Evolutionary conservation across 2,888 invertebrate genomes (phyloP).

Genomic region (Drosophila setosimentum): DNA sequence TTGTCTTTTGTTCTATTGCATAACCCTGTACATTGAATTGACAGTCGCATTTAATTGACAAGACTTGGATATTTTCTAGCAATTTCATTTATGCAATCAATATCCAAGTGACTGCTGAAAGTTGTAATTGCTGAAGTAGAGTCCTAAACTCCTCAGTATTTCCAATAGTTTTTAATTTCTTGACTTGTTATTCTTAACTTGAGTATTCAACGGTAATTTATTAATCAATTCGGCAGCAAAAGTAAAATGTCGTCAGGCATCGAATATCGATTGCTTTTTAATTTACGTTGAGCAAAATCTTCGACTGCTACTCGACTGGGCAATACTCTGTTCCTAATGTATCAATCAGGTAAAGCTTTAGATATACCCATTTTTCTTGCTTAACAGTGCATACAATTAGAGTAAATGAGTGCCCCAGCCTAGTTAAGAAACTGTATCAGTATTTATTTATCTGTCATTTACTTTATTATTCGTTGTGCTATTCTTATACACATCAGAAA

Average conservation of each 20-base stretch:
- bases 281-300: slow-evolving; percentile 17
- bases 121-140: too few relatives aligned
- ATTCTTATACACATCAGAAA: slow-evolving; percentile 8
- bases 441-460: slow-evolving; percentile 12
- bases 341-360: neutral
- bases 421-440: neutral
- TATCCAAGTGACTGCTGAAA: neutral
- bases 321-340: slow-evolving; percentile 3
- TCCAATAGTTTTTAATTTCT: too few relatives aligned
- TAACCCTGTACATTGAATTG: neutral
- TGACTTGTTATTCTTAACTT: neutral
- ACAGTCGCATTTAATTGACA: slow-evolving; percentile 29
- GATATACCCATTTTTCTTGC: neutral
- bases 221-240: slow-evolving; percentile 41
- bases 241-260: slow-evolving; percentile 29
- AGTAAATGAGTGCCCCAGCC: neutral
- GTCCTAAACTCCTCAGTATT: neutral
- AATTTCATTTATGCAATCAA: slow-evolving; percentile 45
- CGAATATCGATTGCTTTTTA: slow-evolving; percentile 27
- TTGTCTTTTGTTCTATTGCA: neutral
- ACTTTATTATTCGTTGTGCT: slow-evolving; percentile 4
- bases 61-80: neutral
- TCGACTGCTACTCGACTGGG: neutral
- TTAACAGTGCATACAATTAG: neutral
- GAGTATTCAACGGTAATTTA: neutral